These are phyloP conservation scores for Agrotis segetum DNA, from an alignment of 2,888 invertebrate genomes.

Conservation along the genomic window DNA sequence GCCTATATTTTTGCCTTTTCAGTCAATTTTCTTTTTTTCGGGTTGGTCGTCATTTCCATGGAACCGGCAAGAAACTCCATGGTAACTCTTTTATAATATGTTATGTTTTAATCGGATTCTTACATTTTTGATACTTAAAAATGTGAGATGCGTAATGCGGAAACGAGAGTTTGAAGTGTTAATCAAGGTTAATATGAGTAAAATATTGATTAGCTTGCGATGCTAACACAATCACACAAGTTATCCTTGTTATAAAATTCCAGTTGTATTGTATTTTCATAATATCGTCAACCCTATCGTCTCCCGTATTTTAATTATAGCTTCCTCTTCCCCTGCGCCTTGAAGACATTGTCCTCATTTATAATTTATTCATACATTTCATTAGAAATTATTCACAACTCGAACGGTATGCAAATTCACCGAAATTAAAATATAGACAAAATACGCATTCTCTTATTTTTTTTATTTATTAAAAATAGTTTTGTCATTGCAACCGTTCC, in stretches of 20 bases:
- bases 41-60: too few species aligned
- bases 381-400: constrained; percentile 81
- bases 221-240: background rate
- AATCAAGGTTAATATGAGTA: too few species aligned
- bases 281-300: constrained; percentile 75
- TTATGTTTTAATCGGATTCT: too few species aligned
- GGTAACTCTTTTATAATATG: too few species aligned
- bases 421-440: constrained; percentile 86
- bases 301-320: constrained; percentile 86
- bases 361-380: constrained; percentile 88
- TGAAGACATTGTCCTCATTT: constrained; percentile 84
- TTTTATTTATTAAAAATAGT: constrained; percentile 71
- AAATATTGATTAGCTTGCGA: background rate
- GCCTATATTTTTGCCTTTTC: too few species aligned
- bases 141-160: too few species aligned
- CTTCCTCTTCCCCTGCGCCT: constrained; percentile 83
- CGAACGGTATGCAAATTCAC: constrained; percentile 83
- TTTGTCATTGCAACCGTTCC: constrained; percentile 83
- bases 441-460: constrained; percentile 71
- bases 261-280: constrained; percentile 1
- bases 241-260: background rate
- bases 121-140: too few species aligned
- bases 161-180: too few species aligned
- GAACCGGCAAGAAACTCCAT: too few species aligned
- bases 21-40: too few species aligned